Conservation (phyloP, 2,113 vertebrate species). For the Sapayoa aenigma region DNA sequence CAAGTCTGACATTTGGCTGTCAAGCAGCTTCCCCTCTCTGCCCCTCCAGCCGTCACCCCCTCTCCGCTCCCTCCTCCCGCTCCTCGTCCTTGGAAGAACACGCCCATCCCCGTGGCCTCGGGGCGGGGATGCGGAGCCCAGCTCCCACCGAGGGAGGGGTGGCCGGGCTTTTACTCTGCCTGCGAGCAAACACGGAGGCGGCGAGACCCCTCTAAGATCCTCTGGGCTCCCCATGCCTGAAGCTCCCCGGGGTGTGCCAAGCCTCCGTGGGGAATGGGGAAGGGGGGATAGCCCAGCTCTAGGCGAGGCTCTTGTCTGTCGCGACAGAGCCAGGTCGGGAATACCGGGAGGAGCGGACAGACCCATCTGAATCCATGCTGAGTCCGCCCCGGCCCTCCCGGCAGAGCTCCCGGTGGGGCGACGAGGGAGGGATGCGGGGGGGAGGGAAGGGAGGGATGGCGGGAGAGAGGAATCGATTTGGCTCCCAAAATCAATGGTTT, state of each 20-base stretch:
- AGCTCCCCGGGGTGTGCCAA: background rate
- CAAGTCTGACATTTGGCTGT: background rate
- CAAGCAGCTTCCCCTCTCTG: background rate
- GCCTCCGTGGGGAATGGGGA: background rate
- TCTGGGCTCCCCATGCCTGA: background rate
- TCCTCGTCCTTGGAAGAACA: background rate
- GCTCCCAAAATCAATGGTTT: conserved; percentile 66
- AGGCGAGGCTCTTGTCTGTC: background rate
- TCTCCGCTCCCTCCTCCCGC: background rate
- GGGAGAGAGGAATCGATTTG: conserved; percentile 6
- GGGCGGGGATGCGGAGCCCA: background rate
- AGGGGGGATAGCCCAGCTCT: background rate
- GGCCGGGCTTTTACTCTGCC: background rate
- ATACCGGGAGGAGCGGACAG: background rate
- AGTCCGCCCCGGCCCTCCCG: background rate
- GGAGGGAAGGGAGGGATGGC: background rate
- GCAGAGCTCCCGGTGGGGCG: background rate
- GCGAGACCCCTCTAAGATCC: background rate
- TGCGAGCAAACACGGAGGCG: too few relatives aligned
- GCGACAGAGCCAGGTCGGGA: background rate
- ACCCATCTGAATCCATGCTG: background rate
- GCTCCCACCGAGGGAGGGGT: background rate
- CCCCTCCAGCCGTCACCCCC: background rate
- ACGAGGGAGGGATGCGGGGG: background rate
- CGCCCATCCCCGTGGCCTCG: background rate